These are phyloP conservation scores for Chaetodon auriga DNA, from an alignment of 2,113 vertebrate genomes.

Conservation along the genomic window DNA sequence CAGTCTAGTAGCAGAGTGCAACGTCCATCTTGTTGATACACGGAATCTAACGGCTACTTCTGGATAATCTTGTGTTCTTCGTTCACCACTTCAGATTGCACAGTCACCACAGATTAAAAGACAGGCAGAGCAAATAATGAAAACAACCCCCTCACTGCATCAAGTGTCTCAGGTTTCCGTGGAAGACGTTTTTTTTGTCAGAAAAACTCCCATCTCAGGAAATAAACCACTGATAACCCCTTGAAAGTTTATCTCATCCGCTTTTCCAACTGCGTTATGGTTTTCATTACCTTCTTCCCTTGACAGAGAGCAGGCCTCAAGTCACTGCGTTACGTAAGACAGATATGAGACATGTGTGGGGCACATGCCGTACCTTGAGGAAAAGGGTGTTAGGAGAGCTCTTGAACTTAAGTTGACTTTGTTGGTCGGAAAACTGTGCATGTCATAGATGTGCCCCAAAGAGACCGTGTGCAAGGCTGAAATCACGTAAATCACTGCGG, in stretches of 20 bases:
- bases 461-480: not conserved
- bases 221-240: constrained; percentile 50
- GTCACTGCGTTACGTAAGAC: constrained; percentile 48
- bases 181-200: not conserved
- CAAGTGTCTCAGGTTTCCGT: constrained; percentile 24
- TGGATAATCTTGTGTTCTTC: constrained; percentile 19
- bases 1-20: constrained; percentile 19
- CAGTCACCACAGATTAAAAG: constrained; percentile 30
- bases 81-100: constrained; percentile 4
- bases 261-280: constrained; percentile 39
- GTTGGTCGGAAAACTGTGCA: not conserved
- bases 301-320: constrained; percentile 56
- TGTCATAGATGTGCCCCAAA: not conserved
- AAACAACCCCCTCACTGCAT: constrained; percentile 20
- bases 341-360: constrained; percentile 57
- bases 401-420: constrained; percentile 24
- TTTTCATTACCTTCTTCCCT: constrained; percentile 62
- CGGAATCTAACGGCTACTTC: not conserved
- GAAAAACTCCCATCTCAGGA: constrained; percentile 30
- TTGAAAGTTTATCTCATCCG: constrained; percentile 52
- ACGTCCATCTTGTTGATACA: constrained; percentile 25
- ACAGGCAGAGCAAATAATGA: constrained; percentile 20
- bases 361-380: constrained; percentile 53
- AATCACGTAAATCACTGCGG: not conserved
- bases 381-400: constrained; percentile 34